These are phyloP conservation scores for Drosophila chauvacae DNA, from an alignment of 1,140 invertebrate genomes.

Conservation along the genomic window DNA sequence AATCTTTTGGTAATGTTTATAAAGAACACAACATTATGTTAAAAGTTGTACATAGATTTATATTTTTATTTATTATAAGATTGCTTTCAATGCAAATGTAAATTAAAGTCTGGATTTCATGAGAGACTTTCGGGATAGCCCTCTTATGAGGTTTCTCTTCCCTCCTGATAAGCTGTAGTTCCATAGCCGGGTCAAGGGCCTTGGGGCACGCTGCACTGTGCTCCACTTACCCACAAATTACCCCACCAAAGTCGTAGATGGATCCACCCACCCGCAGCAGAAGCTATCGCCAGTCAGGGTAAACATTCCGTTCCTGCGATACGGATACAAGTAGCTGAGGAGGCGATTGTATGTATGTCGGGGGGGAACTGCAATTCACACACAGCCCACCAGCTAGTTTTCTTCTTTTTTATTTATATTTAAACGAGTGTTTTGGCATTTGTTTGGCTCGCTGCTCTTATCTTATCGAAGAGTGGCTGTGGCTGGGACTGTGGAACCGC, in stretches of 20 bases:
- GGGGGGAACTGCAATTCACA: slow-evolving; percentile 13
- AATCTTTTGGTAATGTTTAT: too few relatives aligned
- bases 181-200: slow-evolving; percentile 12
- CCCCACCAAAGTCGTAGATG: slow-evolving; percentile 3
- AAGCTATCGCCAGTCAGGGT: slow-evolving; percentile 13
- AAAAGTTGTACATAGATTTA: too few relatives aligned
- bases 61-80: too few relatives aligned
- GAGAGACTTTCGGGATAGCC: too few relatives aligned
- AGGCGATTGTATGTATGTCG: background rate
- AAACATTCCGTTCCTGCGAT: slow-evolving; percentile 12
- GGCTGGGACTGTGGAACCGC: slow-evolving; percentile 17
- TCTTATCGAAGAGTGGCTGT: slow-evolving; percentile 47
- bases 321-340: background rate
- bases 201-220: background rate
- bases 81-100: too few relatives aligned
- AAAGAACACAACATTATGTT: too few relatives aligned
- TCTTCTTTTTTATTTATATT: slow-evolving; percentile 18
- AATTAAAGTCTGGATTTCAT: too few relatives aligned
- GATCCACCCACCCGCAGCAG: slow-evolving; percentile 13
- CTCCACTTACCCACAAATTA: slow-evolving; percentile 30
- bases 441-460: slow-evolving; percentile 44
- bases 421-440: slow-evolving; percentile 17
- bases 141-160: too few relatives aligned
- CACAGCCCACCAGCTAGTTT: slow-evolving; percentile 7
- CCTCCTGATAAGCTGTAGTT: background rate